Conservation (phyloP, 2,888 invertebrate genomes). For the Callyntrura guangdongensis region DNA sequence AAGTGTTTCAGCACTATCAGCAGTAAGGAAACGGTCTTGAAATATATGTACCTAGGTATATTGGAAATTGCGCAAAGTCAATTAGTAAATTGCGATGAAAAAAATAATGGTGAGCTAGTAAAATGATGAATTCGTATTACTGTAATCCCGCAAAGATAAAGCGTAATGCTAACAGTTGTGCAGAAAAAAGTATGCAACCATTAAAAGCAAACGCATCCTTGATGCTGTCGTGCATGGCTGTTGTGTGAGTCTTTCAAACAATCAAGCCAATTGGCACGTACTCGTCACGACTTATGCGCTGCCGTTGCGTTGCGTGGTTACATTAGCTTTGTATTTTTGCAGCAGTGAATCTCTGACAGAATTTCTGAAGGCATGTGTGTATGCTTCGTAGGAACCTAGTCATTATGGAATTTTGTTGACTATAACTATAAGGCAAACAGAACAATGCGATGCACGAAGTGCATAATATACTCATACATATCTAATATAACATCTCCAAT, state of each 20-base stretch:
- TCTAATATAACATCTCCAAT: too few relatives aligned
- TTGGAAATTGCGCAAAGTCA: conserved; percentile 33
- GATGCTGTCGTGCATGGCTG: conserved; percentile 1
- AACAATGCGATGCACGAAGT: conserved; percentile 20
- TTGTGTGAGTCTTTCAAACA: neutral
- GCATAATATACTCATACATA: neutral
- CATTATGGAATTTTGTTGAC: neutral
- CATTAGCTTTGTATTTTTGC: neutral
- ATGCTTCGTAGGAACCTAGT: neutral
- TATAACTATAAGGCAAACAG: neutral
- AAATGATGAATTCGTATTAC: conserved; percentile 6
- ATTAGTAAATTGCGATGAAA: conserved; percentile 47
- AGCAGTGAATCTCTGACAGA: neutral
- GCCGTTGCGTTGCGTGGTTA: neutral
- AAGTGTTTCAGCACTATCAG: too few relatives aligned
- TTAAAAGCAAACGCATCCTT: conserved; percentile 42
- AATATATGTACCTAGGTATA: neutral
- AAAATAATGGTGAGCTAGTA: neutral
- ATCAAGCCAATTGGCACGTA: too few relatives aligned
- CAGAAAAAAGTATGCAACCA: conserved; percentile 24
- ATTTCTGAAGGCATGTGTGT: too few relatives aligned
- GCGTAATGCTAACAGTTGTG: neutral
- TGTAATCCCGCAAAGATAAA: neutral
- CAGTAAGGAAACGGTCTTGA: neutral
- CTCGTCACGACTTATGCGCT: too few relatives aligned